Evolutionary conservation across 2,113 vertebrate species (phyloP), one percentile per base, ranked within the genome.

Genomic region (Lethenteron reissneri): DNA sequence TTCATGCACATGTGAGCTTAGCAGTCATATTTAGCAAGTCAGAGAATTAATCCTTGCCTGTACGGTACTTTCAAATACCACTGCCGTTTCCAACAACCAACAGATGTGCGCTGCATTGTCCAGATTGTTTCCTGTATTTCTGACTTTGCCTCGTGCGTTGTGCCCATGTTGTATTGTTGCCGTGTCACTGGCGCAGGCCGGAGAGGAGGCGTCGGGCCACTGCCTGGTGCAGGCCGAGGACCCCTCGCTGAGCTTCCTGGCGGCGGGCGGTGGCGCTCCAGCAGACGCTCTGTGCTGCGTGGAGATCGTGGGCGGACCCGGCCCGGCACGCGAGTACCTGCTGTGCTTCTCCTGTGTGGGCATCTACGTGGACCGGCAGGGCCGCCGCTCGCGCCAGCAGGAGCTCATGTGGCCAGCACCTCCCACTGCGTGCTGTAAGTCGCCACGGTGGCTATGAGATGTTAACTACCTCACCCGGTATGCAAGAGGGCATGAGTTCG

Each of bases 261-360:
- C 81, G 9, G 89, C 95, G 77, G 87, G 95, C 75, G 79, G 78
- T 75, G 83, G 86, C 76, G 41, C 41, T 41, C 41, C 41, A 41
- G 41, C 41, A 41, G 89, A 95, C 11, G 87, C 94, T n/a, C 81
- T 96, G 73, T 95, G 92, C 1, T 89, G 90, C 2, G 90, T 99
- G 75, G 94, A 96, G 79, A 92, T 97, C 76, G 95, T 91, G 78
- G 85, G 79, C 81, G 64, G 9, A 25, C n/a, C 64, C 2, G 64
- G 64, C 64, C n/a, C 25, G n/a, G n/a, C 64, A 17, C 95, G 95
- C 78, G 92, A 97, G 77, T 85, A 89, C 76, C 84, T 99, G 84
- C 87, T 99, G 81, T 99, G 92, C 85, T 99, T 99, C 86, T 89
- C 82, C 79, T 79, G 84, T 83, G 86, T 97, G 12, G 94, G 89